Evolutionary conservation across 2,888 invertebrate genomes (phyloP).

Genomic region (Sylvicola cinctus): DNA sequence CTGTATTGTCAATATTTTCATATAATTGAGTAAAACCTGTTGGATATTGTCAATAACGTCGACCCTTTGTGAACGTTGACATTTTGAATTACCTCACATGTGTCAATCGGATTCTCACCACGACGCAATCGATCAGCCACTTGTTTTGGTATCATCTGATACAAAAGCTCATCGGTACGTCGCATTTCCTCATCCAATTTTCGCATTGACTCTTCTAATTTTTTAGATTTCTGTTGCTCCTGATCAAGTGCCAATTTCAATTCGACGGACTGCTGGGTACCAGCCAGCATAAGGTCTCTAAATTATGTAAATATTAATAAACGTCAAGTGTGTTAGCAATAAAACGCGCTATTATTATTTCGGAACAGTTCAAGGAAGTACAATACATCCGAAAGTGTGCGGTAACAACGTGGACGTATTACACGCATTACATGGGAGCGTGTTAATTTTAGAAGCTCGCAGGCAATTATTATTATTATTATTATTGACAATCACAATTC

Average conservation of each 20-base stretch:
- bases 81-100: constrained; percentile 96
- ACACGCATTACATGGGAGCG: no score
- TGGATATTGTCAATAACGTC: no score
- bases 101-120: constrained; percentile 91
- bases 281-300: constrained; percentile 85
- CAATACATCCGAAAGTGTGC: no score
- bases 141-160: constrained; percentile 98
- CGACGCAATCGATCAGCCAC: constrained; percentile 83
- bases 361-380: no score
- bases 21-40: background rate
- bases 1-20: background rate
- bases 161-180: constrained; percentile 82
- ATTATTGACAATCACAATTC: no score
- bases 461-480: no score
- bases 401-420: no score
- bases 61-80: background rate
- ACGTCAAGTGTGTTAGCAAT: background rate
- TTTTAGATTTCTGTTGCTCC: constrained; percentile 91
- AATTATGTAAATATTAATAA: constrained; percentile 8
- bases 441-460: no score
- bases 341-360: no score
- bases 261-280: constrained; percentile 94
- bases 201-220: constrained; percentile 88
- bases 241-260: constrained; percentile 86
- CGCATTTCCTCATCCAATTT: constrained; percentile 92